Conservation (phyloP, 2,888 invertebrate species). For the Callosobruchus maculatus region DNA sequence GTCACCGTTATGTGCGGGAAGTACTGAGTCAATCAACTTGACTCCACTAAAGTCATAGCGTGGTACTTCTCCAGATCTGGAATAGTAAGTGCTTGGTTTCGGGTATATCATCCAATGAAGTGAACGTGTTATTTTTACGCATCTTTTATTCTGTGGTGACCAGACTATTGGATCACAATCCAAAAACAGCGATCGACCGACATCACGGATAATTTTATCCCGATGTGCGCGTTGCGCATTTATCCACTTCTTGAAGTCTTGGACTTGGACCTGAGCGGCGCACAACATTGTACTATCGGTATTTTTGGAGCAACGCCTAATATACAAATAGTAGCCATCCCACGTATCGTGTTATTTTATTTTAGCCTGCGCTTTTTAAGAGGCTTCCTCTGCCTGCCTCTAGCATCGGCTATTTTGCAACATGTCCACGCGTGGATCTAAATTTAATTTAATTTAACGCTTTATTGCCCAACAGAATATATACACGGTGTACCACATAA, state of each 20-base stretch:
- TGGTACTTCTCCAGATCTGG: too few relatives aligned
- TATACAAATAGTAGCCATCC: conserved; percentile 25
- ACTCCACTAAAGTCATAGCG: too few relatives aligned
- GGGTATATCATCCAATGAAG: too few relatives aligned
- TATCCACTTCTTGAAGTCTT: conserved; percentile 1
- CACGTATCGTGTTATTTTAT: conserved; percentile 28
- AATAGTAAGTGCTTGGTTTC: too few relatives aligned
- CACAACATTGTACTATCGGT: conserved; percentile 3
- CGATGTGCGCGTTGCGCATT: neutral
- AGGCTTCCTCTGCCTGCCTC: conserved; percentile 12
- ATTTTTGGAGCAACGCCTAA: conserved; percentile 31
- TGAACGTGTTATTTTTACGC: neutral
- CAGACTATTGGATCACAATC: neutral
- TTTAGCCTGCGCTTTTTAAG: conserved; percentile 17
- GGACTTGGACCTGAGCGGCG: neutral
- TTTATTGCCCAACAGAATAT: too few relatives aligned
- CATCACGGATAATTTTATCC: neutral
- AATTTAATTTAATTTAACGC: too few relatives aligned
- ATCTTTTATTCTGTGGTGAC: neutral
- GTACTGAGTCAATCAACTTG: too few relatives aligned
- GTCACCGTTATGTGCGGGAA: too few relatives aligned
- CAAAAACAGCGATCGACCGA: neutral
- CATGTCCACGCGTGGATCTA: too few relatives aligned
- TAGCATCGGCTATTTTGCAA: conserved; percentile 6
- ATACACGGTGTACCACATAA: too few relatives aligned